phyloP scores from a whole-genome alignment of 2,797 vertebrate genomes.

The Parotocinclus haroldoi region DNA sequence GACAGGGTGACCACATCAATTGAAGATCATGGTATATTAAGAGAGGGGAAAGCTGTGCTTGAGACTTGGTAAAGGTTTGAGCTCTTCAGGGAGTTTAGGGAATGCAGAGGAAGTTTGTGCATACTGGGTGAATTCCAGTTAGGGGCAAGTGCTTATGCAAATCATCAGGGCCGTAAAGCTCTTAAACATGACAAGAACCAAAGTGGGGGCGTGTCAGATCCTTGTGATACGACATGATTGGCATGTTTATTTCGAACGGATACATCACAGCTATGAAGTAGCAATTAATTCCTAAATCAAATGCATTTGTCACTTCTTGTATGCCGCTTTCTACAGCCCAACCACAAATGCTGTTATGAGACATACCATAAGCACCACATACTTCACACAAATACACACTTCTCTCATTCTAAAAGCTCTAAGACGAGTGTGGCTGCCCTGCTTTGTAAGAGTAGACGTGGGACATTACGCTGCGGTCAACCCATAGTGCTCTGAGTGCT shows the following conservation, averaged over 20 bases:
- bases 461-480: constrained; percentile 16
- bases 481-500: constrained; percentile 6
- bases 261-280: background rate
- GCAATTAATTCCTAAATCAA: constrained; percentile 7
- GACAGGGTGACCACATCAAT: too few relatives aligned
- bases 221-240: background rate
- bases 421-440: background rate
- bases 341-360: constrained; percentile 14
- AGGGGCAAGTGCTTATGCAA: too few relatives aligned
- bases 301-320: constrained; percentile 13
- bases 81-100: too few relatives aligned
- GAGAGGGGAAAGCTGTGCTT: too few relatives aligned
- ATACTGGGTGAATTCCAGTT: too few relatives aligned
- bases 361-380: background rate
- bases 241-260: too few relatives aligned
- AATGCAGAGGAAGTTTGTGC: too few relatives aligned
- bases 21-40: too few relatives aligned
- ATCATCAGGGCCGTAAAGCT: background rate
- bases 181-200: too few relatives aligned
- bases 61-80: too few relatives aligned
- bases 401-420: constrained; percentile 1
- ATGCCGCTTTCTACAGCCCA: constrained; percentile 3
- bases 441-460: background rate
- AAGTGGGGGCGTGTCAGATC: background rate
- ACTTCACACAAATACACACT: constrained; percentile 4